Base-by-base conservation (phyloP, 2,113 vertebrate genomes). In the Epinephelus fuscoguttatus region DNA sequence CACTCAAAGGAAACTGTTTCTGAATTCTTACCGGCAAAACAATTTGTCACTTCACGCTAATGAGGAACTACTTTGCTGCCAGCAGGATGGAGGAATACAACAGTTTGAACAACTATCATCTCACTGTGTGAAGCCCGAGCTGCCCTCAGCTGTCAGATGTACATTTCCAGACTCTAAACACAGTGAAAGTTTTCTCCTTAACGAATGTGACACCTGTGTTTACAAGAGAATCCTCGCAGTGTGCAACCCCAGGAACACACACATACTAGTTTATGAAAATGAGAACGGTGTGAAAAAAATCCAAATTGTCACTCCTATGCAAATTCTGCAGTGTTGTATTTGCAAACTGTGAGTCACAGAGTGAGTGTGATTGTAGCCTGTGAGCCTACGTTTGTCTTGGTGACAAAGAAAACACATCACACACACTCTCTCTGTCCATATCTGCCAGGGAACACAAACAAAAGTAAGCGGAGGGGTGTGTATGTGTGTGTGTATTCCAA, bases 341-440 rank as follows among this genome's bases (percentile, higher is more conserved):
- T n/a, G 33, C 68, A 75, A 73, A 67, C 49, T 55, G 62, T 6
- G 4, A 52, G 73, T 81, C 60, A 47, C 47, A 62, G 61, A 5
- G 2, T 68, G 40, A 0, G 5, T 68, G 66, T 57, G 64, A 79
- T 61, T 49, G 61, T 67, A 18, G 1, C 69, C 61, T 59, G 42
- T 13, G 40, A 84, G 21, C 60, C 17, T 57, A 37, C 42, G 55
- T 70, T 77, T 80, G 75, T 80, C 63, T 66, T 37, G 23, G 47
- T 77, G 81, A 70, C 62, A 60, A 50, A 75, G 52, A 80, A 85
- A 84, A 84, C 53, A 45, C 57, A 55, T 63, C 70, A 17, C 6
- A 45, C 50, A 74, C 23, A 42, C 60, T 47, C 40, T 37, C 9
- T 49, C 30, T 64, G 21, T 64, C 23, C 45, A 23, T 17, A 42